Conservation (phyloP, 2,113 vertebrate genomes). For the Garra rufa region DNA sequence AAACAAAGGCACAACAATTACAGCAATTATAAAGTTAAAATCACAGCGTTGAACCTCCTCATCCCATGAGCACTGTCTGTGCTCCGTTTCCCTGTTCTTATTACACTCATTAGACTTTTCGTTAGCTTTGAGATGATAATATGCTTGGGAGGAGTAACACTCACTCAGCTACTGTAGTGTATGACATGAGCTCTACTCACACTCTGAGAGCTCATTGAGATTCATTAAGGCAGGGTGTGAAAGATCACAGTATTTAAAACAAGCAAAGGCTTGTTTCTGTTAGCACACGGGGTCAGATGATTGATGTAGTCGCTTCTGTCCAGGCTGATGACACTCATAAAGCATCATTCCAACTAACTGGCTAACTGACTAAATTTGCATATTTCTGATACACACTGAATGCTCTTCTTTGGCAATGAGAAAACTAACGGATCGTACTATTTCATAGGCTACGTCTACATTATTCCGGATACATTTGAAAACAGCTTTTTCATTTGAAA, state of each 20-base stretch:
- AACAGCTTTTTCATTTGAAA: no score
- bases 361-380: neutral
- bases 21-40: conserved; percentile 43
- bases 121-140: conserved; percentile 33
- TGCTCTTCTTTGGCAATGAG: neutral
- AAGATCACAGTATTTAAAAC: conserved; percentile 44
- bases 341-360: conserved; percentile 35
- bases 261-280: conserved; percentile 22
- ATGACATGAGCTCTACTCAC: conserved; percentile 47
- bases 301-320: conserved; percentile 23
- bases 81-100: conserved; percentile 7
- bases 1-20: conserved; percentile 24
- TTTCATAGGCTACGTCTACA: no score
- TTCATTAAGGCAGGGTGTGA: conserved; percentile 46
- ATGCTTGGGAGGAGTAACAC: conserved; percentile 31
- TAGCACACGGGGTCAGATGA: conserved; percentile 34
- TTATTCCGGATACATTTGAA: no score
- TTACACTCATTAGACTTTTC: conserved; percentile 36
- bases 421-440: neutral
- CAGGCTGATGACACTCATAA: conserved; percentile 31
- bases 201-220: conserved; percentile 40
- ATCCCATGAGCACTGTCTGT: conserved; percentile 22
- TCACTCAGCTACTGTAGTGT: conserved; percentile 25
- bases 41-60: conserved; percentile 1
- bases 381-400: neutral